Evolutionary conservation across 2,113 vertebrate species (phyloP), one percentile per base, ranked within the genome.

Genomic region (Siniperca chuatsi): DNA sequence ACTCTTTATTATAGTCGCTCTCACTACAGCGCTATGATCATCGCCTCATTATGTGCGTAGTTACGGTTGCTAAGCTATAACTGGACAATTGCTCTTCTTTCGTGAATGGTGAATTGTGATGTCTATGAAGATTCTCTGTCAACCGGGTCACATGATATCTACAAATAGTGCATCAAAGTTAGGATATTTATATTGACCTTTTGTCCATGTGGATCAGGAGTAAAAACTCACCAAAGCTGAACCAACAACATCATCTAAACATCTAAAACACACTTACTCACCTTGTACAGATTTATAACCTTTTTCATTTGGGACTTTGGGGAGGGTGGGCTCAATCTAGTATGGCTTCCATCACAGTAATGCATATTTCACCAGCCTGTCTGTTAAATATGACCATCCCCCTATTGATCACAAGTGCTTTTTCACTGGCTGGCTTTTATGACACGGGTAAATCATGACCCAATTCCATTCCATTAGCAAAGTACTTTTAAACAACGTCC

Each of bases 391-490:
- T 91, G 82, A 82, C 89, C 87, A 42, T 70, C 86, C 78, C 78
- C 68, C 85, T 90, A 95, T 95, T 89, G 94, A 95, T 95, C 94
- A 90, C 87, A 69, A 82, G 88, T 84, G 90, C 89, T 92, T 95
- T 94, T 91, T 91, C 81, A 93, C 90, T 68, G 79, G 80, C 70
- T 18, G 29, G 86, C 75, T 89, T 93, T 94, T 94, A 94, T 88
- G 92, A 93, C 75, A 66, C 60, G 83, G 78, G 87, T 95, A 94
- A 95, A 92, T 94, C 93, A 92, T 13, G 89, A 85, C 83, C 92
- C 87, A 75, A 90, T 94, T 92, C 81, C 85, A 89, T 93, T 93
- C 92, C 92, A 95, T 95, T 95, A 95, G 93, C 89, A 84, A 67
- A 94, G 91, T 89, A 91, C 87, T 90, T 87, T 91, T 86, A 86